Base-by-base conservation (phyloP, 2,888 invertebrate species). In the Drosophila histrio region DNA sequence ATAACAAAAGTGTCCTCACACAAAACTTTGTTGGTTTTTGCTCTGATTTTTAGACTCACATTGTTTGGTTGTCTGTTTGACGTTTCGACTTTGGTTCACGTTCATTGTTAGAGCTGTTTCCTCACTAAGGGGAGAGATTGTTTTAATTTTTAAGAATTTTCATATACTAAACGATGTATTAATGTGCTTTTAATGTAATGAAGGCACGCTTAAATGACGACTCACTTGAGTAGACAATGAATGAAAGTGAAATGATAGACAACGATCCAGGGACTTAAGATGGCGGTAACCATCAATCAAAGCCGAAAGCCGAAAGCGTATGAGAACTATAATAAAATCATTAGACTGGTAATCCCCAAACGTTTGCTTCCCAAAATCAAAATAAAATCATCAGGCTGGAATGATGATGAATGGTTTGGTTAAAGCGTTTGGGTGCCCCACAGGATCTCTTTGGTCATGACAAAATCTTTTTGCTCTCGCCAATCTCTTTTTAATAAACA, bases 401-500 rank as follows among this genome's bases (percentile, higher is more conserved):
- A 83, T 87, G 79, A 87, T 87, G 82, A 83, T 83, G 86, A 83
- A 83, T 83, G 79, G 82, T 61, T 46, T 43, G 54, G 39, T 21
- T 57, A 24, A 56, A 46, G 49, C 41, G 39, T 34, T 63, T 36
- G 60, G 57, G 47, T 11, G 32, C 19, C 15, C 39, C 36, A 46
- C 39, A 60, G 34, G 21, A 63, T 75, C 61, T 59, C 26, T 43
- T 54, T 52, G 71, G 59, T 49, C 82, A 87, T 67, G 86, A 79
- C 76, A 85, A 74, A 82, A 85, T 76, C 68, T 87, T 72, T 74
- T 54, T 69, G 61, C 72, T 52, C 62, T 68, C 64, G 62, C 63
- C 79, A 83, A 83, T 83, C 83, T 85, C 65, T 87, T 87, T 83
- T 83, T 83, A 83, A 87, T 83, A 83, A 87, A 83, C 82, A 85